Conservation (phyloP, 2,113 vertebrate genomes). For the Carassius gibelio region DNA sequence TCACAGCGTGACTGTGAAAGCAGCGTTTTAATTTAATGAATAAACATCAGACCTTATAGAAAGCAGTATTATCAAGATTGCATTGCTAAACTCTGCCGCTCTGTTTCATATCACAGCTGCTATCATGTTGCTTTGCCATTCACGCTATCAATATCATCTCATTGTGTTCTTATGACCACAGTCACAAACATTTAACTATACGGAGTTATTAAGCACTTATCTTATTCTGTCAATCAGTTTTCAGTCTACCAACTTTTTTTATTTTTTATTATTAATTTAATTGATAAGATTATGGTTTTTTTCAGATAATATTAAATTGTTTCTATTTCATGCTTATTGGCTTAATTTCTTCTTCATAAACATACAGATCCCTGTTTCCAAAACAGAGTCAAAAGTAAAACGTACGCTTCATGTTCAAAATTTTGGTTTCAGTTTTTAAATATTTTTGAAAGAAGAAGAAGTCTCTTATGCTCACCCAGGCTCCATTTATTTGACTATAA, state of each 20-base stretch:
- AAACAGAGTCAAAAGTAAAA: no score
- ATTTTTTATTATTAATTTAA: background rate
- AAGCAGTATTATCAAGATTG: background rate
- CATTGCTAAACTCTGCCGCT: background rate
- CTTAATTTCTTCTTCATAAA: background rate
- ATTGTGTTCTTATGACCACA: constrained; percentile 5
- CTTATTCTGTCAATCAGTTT: background rate
- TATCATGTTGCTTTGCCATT: constrained; percentile 14
- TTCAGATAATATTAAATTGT: background rate
- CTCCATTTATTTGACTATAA: no score
- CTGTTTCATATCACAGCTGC: constrained; percentile 15
- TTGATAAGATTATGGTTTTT: background rate
- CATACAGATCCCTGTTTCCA: background rate
- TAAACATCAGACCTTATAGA: no score
- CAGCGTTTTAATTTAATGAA: background rate
- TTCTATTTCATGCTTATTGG: background rate
- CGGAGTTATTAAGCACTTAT: background rate
- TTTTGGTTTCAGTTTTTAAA: no score
- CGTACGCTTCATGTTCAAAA: no score
- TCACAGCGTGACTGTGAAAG: background rate
- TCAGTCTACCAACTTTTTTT: background rate
- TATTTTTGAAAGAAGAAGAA: no score
- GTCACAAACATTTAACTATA: background rate
- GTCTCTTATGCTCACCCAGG: no score
- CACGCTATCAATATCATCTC: constrained; percentile 1